Evolutionary conservation across 2,888 invertebrate species (phyloP).

Genomic region (Watsonalla cultraria): DNA sequence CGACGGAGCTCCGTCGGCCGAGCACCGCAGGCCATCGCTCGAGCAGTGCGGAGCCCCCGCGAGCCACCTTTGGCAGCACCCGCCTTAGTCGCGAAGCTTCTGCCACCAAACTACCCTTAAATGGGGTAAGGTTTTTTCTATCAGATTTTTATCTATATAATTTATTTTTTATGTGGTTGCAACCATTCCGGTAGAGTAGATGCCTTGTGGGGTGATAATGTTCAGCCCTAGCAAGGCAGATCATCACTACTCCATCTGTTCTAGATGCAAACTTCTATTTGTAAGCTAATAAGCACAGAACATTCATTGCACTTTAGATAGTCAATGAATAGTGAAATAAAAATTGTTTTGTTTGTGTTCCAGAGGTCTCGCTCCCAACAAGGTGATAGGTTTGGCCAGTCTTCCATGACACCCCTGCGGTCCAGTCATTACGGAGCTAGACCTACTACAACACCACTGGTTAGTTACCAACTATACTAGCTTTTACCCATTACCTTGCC

Average conservation of each 20-base stretch:
- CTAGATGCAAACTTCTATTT: too few species aligned
- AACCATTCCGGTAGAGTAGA: too few species aligned
- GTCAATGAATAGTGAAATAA: neutral
- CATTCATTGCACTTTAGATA: neutral
- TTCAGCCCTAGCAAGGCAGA: too few species aligned
- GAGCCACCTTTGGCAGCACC: constrained; percentile 42
- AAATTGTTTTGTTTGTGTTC: constrained; percentile 2
- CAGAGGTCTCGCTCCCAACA: constrained; percentile 64
- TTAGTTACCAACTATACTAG: constrained; percentile 18
- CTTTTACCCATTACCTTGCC: too few species aligned
- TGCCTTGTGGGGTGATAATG: too few species aligned
- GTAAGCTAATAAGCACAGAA: neutral
- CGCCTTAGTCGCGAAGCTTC: constrained; percentile 60
- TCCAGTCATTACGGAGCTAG: constrained; percentile 41
- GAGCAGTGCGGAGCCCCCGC: constrained; percentile 60
- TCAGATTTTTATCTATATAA: too few species aligned
- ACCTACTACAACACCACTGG: constrained; percentile 52
- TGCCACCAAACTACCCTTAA: constrained; percentile 51
- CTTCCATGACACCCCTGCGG: constrained; percentile 48
- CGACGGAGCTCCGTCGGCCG: constrained; percentile 51
- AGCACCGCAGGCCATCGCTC: constrained; percentile 51
- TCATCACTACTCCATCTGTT: too few species aligned
- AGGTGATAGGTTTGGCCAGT: constrained; percentile 47
- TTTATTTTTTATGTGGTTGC: too few species aligned
- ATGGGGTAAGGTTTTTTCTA: constrained; percentile 34